Base-by-base conservation (phyloP, 2,797 vertebrate species). In the Falco naumanni region DNA sequence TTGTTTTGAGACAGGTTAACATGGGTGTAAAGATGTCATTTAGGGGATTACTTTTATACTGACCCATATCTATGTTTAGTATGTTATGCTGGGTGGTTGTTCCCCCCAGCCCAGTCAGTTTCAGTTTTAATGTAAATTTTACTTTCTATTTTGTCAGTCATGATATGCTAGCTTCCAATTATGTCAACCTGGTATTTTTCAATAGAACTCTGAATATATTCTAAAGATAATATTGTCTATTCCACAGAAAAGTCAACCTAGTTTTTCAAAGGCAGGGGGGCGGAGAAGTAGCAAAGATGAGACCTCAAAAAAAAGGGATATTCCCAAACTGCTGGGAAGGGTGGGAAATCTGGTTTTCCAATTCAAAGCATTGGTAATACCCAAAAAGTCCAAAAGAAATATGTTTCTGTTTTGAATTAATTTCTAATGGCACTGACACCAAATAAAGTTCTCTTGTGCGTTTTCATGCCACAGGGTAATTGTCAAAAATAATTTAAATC, bases 321-420 rank as follows among this genome's bases (percentile, higher is more conserved):
- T 45, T 79, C 19, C 11, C 13, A 60, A 21, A 41, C 2, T 1
- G 0, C 15, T 33, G 7, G 3, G 15, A 2, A 11, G 5, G 9
- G 14, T 6, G 26, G 5, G 3, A 16, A 28, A 25, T 45, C 48
- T 31, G 3, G 6, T 61, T 66, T 76, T 57, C 28, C 26, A 64
- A 84, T 64, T 72, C 18, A 57, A n/a, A 71, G 6, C 28, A 41
- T 14, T 45, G 41, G 5, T 13, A 78, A 45, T 8, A 53, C 9
- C 13, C 34, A 33, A 10, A 59, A 45, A 59, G 7, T 15, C 28
- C 3, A 48, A 64, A 31, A 64, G 7, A 54, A 39, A 5, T 43
- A 64, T 37, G 3, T 20, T 80, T 59, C 24, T 20, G 21, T 43
- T 87, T 93, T 20, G 56, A 80, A 81, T 60, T 45, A 0, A 10